A percentile compares a stretch with the other conserved stretches of the same genome.
phyloP scores from a whole-genome alignment of 2,113 vertebrate species.

The Accipiter virgatus region DNA sequence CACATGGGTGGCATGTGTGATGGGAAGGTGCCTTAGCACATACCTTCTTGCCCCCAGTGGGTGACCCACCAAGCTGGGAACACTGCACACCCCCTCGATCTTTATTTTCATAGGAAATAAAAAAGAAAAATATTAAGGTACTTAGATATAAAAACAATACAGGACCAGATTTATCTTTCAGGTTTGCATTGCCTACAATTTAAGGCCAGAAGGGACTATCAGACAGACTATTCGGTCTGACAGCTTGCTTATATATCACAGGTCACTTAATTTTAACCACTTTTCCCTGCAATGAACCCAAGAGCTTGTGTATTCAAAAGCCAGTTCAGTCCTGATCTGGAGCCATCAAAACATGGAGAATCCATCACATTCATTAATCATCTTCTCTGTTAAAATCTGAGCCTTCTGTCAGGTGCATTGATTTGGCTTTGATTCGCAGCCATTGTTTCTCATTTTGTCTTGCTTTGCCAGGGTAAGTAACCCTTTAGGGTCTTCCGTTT shows the following conservation, averaged over 20 bases:
- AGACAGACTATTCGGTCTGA: background rate
- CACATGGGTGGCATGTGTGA: fast-evolving
- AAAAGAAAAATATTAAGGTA: background rate
- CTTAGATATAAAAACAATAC: background rate
- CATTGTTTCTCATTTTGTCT: background rate
- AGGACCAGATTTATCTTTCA: background rate
- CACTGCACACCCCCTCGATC: background rate
- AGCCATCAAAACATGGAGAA: constrained; percentile 26
- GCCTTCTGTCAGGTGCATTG: background rate
- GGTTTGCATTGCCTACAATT: background rate
- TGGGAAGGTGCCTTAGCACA: fast-evolving
- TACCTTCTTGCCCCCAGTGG: background rate
- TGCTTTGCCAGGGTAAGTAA: background rate
- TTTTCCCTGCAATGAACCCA: background rate
- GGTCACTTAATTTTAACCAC: background rate
- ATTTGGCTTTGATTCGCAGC: background rate
- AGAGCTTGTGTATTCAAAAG: background rate
- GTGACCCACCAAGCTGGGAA: background rate
- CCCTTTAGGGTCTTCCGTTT: background rate
- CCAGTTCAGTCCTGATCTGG: background rate
- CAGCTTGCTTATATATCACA: background rate
- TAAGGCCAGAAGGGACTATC: background rate
- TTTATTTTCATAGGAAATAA: background rate
- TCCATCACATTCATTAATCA: background rate
- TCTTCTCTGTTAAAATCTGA: background rate